Conservation (phyloP, 2,888 invertebrate species). For the Amiota mariae region DNA sequence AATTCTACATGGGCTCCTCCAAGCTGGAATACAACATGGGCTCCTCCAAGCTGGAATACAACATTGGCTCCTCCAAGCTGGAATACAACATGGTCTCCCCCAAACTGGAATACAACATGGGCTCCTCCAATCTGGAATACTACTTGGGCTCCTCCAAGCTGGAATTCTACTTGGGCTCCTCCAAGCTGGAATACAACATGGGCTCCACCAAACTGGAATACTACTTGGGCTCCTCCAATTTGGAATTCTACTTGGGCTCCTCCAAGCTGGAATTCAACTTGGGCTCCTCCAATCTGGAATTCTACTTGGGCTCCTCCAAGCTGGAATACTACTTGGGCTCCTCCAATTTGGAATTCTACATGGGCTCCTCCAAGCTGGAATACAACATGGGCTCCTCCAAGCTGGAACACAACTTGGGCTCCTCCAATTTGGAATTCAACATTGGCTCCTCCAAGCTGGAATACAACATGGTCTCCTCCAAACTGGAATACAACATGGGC, state of each 20-base stretch:
- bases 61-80: background rate
- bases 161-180: background rate
- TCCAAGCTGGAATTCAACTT: slow-evolving; percentile 27
- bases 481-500: slow-evolving; percentile 16
- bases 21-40: slow-evolving; percentile 9
- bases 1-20: background rate
- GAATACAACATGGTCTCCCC: slow-evolving; percentile 10
- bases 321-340: slow-evolving; percentile 26
- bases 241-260: slow-evolving; percentile 26
- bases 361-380: background rate
- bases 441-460: slow-evolving; percentile 24
- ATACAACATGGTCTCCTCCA: slow-evolving; percentile 19
- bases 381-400: background rate
- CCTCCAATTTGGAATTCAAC: slow-evolving; percentile 35
- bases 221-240: background rate
- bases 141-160: slow-evolving; percentile 3
- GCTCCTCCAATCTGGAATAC: slow-evolving; percentile 9
- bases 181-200: slow-evolving; percentile 12
- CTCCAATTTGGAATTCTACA: slow-evolving; percentile 30
- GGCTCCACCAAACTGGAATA: background rate
- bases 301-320: slow-evolving; percentile 6
- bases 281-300: background rate
- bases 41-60: slow-evolving; percentile 11
- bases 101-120: background rate
- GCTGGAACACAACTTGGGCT: slow-evolving; percentile 26